Conservation (phyloP, 2,113 vertebrate genomes). For the Xenopus laevis region DNA sequence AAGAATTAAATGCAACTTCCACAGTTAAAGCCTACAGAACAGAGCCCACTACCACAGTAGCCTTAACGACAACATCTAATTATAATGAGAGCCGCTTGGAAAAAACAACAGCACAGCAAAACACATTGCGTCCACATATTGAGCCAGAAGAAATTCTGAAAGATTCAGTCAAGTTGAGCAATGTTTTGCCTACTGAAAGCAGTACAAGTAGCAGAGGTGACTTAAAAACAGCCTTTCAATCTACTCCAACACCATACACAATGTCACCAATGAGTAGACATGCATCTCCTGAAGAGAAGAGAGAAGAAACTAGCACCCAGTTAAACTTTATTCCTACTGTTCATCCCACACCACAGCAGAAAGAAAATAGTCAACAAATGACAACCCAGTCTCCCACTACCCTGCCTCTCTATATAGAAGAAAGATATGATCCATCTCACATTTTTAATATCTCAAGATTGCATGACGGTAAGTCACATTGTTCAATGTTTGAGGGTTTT, state of each 20-base stretch:
- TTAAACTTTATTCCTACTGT: conserved; percentile 57
- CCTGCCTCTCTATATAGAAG: conserved; percentile 54
- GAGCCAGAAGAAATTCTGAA: background rate
- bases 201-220: background rate
- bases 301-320: conserved; percentile 42
- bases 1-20: background rate
- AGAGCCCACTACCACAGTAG: background rate
- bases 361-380: conserved; percentile 47
- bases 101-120: background rate
- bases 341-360: conserved; percentile 47
- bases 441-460: conserved; percentile 56
- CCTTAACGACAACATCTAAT: background rate
- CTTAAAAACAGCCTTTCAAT: background rate
- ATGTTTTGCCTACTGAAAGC: background rate
- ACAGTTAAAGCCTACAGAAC: background rate
- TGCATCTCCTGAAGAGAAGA: conserved; percentile 17
- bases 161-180: background rate
- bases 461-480: conserved; percentile 68
- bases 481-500: no score
- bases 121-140: background rate
- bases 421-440: conserved; percentile 64
- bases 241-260: background rate
- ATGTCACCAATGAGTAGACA: background rate
- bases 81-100: background rate
- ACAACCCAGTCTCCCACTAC: conserved; percentile 52